phyloP scores from a whole-genome alignment of 2,113 vertebrate species.

The Cryptomyrus ogoouensis region DNA sequence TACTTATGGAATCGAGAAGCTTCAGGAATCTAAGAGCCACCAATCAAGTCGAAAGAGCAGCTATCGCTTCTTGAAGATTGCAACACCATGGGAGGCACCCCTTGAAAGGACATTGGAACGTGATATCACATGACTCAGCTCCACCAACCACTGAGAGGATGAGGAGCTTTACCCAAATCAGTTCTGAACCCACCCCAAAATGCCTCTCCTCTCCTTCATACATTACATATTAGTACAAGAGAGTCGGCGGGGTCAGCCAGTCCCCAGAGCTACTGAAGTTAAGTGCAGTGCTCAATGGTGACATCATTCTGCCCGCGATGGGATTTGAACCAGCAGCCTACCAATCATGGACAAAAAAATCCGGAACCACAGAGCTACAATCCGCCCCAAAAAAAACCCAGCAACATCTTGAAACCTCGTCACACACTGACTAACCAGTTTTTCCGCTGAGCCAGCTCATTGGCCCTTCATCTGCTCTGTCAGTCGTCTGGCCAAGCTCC shows the following conservation, averaged over 20 bases:
- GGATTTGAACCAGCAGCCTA: background rate
- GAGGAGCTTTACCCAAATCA: background rate
- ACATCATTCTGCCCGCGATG: background rate
- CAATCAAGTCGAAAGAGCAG: background rate
- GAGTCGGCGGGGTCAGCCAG: background rate
- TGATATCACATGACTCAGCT: background rate
- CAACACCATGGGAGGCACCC: background rate
- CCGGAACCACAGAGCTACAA: background rate
- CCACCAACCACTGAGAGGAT: background rate
- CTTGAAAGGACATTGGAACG: background rate
- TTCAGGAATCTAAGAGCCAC: background rate
- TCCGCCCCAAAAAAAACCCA: background rate
- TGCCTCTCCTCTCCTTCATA: background rate
- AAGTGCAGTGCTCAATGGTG: background rate
- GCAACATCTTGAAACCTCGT: background rate
- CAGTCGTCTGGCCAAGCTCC: background rate
- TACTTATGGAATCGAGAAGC: background rate
- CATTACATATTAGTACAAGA: background rate
- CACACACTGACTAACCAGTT: background rate
- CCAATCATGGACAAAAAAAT: background rate
- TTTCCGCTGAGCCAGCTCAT: background rate
- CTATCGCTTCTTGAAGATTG: background rate
- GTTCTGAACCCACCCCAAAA: background rate
- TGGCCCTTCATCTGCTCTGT: background rate
- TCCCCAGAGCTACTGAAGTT: background rate